phyloP scores from a whole-genome alignment of 2,113 vertebrate species.

The Gallinago jamesoni region DNA sequence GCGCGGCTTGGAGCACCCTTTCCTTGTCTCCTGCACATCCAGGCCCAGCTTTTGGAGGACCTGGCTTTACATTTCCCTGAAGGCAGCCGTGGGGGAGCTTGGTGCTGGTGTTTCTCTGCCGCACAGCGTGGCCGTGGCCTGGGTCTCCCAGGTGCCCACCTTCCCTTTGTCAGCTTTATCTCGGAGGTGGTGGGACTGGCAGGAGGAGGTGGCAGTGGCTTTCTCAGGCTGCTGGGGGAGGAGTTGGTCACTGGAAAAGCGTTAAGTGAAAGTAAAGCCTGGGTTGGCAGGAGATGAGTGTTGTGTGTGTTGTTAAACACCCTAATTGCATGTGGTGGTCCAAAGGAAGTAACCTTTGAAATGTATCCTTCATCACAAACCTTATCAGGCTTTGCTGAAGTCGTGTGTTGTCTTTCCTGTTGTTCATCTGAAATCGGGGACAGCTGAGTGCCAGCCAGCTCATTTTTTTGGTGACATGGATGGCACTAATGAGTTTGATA shows the following conservation, averaged over 20 bases:
- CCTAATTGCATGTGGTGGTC: not conserved
- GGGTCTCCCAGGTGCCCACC: not conserved
- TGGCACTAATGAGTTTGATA: not conserved
- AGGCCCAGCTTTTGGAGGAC: not conserved
- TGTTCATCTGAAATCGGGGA: not conserved
- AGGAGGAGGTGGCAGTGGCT: not conserved
- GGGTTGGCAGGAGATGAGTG: not conserved
- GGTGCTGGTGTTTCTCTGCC: not conserved
- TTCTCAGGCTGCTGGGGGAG: accelerated
- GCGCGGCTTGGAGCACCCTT: not conserved
- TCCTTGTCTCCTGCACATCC: not conserved
- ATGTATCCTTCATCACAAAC: not conserved
- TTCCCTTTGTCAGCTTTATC: not conserved
- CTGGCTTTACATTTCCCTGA: not conserved
- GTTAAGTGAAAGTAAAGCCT: not conserved
- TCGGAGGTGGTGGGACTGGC: accelerated
- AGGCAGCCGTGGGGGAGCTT: not conserved
- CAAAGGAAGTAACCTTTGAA: not conserved
- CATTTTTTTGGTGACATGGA: not conserved
- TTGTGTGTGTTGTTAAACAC: not conserved
- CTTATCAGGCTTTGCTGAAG: not conserved
- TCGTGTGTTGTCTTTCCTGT: accelerated
- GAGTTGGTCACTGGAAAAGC: not conserved
- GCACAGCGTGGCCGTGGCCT: accelerated
- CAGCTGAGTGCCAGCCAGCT: not conserved